phyloP scores from a whole-genome alignment of 2,888 invertebrate genomes.

The Oxyteleia sp. region DNA sequence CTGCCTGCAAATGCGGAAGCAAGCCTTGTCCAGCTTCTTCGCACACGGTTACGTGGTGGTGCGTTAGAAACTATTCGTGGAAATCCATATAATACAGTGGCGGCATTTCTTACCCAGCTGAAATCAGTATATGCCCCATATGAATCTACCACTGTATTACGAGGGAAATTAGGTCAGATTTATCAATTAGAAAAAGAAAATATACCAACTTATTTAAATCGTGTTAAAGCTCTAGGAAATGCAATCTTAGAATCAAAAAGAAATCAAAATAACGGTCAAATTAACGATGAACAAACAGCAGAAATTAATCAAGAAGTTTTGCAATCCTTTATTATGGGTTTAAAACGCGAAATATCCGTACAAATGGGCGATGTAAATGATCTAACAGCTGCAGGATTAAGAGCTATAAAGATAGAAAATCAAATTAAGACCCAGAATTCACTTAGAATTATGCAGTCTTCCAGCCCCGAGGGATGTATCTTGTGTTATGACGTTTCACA shows the following conservation, averaged over 20 bases:
- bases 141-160: neutral
- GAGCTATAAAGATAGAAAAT: neutral
- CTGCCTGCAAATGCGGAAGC: neutral
- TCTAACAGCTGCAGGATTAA: neutral
- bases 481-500: neutral
- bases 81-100: neutral
- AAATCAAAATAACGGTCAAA: constrained; percentile 1
- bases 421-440: neutral
- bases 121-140: constrained; percentile 1
- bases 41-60: neutral
- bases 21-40: neutral
- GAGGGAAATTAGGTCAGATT: neutral
- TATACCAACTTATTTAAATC: neutral
- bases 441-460: neutral
- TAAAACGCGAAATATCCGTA: neutral
- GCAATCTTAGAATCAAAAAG: neutral
- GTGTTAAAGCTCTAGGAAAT: neutral
- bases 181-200: neutral
- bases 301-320: neutral
- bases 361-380: neutral
- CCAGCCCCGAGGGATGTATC: too few relatives aligned
- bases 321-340: neutral
- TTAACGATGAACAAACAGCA: neutral
- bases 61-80: neutral
- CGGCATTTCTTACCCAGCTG: neutral